Conservation (phyloP, 2,888 invertebrate genomes). For the Serripes groenlandicus region DNA sequence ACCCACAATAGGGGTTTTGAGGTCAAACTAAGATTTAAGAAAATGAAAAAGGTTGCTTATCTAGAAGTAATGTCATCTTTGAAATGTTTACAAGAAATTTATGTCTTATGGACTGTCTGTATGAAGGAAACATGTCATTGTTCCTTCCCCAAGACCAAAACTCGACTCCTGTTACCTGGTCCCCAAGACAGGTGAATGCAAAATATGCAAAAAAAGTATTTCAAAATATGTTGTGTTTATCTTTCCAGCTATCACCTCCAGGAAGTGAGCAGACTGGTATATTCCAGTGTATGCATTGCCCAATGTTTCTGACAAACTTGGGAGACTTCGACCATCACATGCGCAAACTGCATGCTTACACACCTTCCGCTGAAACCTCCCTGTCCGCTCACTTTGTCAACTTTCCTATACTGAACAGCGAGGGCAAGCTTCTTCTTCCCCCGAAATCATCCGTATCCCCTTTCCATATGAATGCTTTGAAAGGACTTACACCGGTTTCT, state of each 20-base stretch:
- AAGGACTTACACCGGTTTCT: conserved; percentile 12
- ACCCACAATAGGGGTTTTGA: no score
- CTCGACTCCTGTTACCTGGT: no score
- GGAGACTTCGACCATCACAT: conserved; percentile 65
- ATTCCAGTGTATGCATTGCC: conserved; percentile 72
- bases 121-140: no score
- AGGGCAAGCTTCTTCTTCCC: conserved; percentile 50
- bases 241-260: conserved; percentile 17
- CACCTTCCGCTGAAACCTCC: conserved; percentile 29
- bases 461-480: conserved; percentile 32
- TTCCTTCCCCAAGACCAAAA: no score
- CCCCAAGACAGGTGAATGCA: no score
- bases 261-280: conserved; percentile 9
- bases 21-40: no score
- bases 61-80: no score
- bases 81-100: no score
- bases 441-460: conserved; percentile 34
- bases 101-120: no score
- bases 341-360: conserved; percentile 54
- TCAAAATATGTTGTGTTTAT: no score
- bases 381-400: conserved; percentile 48
- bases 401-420: conserved; percentile 38
- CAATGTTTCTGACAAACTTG: conserved; percentile 69
- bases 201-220: no score
- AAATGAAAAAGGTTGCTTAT: no score